Conservation (phyloP, 1,140 invertebrate species). For the Phortica variegata region DNA sequence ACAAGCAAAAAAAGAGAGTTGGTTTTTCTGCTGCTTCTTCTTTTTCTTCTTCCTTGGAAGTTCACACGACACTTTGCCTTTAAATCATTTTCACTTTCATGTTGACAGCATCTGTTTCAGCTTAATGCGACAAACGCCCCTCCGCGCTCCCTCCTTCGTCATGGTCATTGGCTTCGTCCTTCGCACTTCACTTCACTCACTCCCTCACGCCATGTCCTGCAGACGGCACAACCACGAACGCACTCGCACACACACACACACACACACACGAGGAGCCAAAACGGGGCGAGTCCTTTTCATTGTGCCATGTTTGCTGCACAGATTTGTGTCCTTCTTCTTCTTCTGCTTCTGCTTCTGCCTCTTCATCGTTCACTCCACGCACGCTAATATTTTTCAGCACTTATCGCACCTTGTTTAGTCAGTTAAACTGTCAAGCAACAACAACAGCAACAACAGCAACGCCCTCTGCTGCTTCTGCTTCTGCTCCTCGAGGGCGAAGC, state of each 20-base stretch:
- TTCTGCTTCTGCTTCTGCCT: constrained; percentile 17
- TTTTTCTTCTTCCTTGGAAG: neutral
- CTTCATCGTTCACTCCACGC: constrained; percentile 16
- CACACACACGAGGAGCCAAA: too few relatives aligned
- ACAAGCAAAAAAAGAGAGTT: neutral
- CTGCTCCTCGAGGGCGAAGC: constrained; percentile 3
- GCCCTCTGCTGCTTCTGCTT: too few relatives aligned
- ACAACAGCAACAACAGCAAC: too few relatives aligned
- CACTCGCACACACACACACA: too few relatives aligned
- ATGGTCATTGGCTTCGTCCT: too few relatives aligned
- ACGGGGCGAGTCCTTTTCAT: too few relatives aligned
- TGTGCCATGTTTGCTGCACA: constrained; percentile 27
- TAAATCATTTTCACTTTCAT: constrained; percentile 46
- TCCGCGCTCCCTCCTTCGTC: too few relatives aligned
- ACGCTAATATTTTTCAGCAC: constrained; percentile 7
- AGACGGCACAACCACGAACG: too few relatives aligned
- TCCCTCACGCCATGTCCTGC: constrained; percentile 2
- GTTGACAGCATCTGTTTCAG: constrained; percentile 39
- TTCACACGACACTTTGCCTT: constrained; percentile 9
- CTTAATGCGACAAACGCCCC: neutral
- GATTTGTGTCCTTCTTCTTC: constrained; percentile 38
- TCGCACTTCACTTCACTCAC: constrained; percentile 10
- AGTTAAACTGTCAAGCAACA: constrained; percentile 41
- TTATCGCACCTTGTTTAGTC: constrained; percentile 52
- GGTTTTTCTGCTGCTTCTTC: constrained; percentile 10